Evolutionary conservation across 2,888 invertebrate species (phyloP), one percentile per base, ranked within the genome.

Genomic region (Tetrapedia diversipes): DNA sequence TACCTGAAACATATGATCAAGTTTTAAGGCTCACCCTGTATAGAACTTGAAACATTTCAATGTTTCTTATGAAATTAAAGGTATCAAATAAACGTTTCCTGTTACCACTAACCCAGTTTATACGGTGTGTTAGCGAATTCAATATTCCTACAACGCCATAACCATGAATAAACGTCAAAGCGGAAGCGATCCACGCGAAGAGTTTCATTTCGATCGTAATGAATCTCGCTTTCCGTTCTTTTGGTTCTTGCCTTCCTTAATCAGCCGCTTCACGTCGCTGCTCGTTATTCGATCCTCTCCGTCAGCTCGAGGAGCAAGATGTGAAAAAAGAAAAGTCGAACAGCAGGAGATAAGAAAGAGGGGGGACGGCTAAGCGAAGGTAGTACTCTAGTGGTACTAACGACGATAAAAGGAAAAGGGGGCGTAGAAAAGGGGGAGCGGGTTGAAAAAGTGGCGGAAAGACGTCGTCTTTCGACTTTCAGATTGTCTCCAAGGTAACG

Each of bases 401-500:
- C 11, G 3, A 14, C 27, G 14, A 37, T 6, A 2, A 4, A 8
- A 14, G 14, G 27, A 37, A n/a, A 24, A 22, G 47, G 51, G 51
- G 19, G 37, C 1, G 49, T 49, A 14, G 39, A 39, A 63, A 61
- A 19, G 14, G n/a, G 7, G 24, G 24, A 7, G 27, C 34, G 10
- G 45, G 19, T 11, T 1, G 27, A 49, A 24, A 54, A 16, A 4
- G 19, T 27, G 51, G 10, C 27, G 14, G n/a, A 6, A 19, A 27
- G 19, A 4, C 34, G 14, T n/a, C 11, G 11, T 10, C 29, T 37
- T 4, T 11, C 37, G 24, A 41, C 22, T 61, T 53, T 51, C 49
- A 29, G 34, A 60, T 65, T 69, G 51, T 67, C 56, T 51, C 27
- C 24, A 41, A 29, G 57, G 65, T 80, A 82, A 80, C 71, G 78